Base-by-base conservation (phyloP, 2,888 invertebrate species). In the Netelia fuscicornis region DNA sequence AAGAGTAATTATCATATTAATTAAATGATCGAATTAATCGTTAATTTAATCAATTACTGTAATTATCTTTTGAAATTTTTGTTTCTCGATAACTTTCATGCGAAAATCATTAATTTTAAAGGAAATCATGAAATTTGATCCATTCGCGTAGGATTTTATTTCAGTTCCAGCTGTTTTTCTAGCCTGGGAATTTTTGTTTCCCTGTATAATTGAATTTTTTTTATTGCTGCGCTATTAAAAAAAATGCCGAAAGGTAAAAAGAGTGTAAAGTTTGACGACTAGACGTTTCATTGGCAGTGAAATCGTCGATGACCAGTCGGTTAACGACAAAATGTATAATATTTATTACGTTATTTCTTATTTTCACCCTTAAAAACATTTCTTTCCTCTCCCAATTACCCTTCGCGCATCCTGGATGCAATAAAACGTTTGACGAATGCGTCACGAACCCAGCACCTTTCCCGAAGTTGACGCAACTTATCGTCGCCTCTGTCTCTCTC, bases 361-460 rank as follows among this genome's bases (percentile, higher is more conserved):
- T 30, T 48, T 76, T 76, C 54, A 54, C 58, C 48, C 25, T 30
- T 77, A 8, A n/a, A 13, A 58, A 80, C 42, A 67, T 67, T 25
- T 62, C 20, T 84, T 17, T 17, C 17, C 17, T 23, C n/a, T 74
- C 25, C 67, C 58, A 37, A 64, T 75, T 58, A 74, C 83, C 84
- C 67, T 68, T n/a, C 11, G 42, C 13, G 37, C 6, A 54, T 84
- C 70, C 68, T 56, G 88, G 54, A 62, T 81, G 87, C 85, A 87
- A 88, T 90, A 89, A 89, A 90, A 88, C 81, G 75, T 48, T 82
- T 88, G 87, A 87, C 88, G 86, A 87, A 90, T 87, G 87, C 86
- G 77, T 76, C 75, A 62, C 56, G 58, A 65, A 17, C 58, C 70
- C 75, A n/a, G 48, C 64, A 30, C 44, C 13, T 52, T n/a, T 74